Conservation (phyloP, 2,797 vertebrate genomes). For the Nannoperca obscura region DNA sequence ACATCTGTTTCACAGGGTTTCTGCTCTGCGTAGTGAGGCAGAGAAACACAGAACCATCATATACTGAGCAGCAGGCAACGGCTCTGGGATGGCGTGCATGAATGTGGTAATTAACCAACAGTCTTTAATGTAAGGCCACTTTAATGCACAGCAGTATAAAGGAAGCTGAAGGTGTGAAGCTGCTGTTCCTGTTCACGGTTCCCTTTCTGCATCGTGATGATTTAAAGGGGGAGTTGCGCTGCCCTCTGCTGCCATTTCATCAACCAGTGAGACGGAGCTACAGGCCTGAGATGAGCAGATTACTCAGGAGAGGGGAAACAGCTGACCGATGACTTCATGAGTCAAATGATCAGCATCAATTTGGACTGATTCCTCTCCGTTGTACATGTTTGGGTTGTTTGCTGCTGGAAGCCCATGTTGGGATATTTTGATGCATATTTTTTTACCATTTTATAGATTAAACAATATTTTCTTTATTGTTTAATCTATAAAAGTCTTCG, state of each 20-base stretch:
- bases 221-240: slow-evolving; percentile 1
- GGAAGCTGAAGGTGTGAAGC: background rate
- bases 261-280: background rate
- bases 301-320: background rate
- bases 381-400: background rate
- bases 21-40: no score
- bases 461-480: no score
- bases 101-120: background rate
- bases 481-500: no score
- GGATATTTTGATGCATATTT: background rate
- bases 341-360: background rate
- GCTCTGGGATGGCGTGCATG: background rate
- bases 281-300: no score
- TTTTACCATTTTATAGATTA: background rate
- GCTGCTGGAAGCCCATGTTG: background rate
- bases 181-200: background rate
- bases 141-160: background rate
- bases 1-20: background rate
- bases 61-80: background rate
- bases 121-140: no score
- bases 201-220: background rate
- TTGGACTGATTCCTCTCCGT: background rate
- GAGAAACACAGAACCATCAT: background rate
- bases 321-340: background rate
- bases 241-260: slow-evolving; percentile 62